Evolutionary conservation across 2,797 vertebrate genomes (phyloP), one percentile per base, ranked within the genome.

Genomic region (Tenualosa ilisha): DNA sequence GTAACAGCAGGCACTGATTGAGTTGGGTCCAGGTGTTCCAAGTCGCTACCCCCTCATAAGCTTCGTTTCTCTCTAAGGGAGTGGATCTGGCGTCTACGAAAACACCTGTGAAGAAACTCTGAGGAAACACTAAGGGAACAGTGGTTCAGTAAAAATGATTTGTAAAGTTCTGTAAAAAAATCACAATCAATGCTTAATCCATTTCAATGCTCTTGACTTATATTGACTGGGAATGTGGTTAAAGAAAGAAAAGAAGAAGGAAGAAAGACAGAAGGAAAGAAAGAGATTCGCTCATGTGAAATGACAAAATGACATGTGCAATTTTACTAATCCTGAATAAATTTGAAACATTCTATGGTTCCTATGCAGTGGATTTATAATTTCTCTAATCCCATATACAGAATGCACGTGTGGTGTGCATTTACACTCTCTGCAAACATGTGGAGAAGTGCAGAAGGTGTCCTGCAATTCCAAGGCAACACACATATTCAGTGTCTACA

Each of bases 241-340:
- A 2, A 46, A 83, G 5, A 22, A 13, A 43, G 6, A 43, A 56
- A 61, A 26, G 37, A 9, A 22, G 15, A 56, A 83, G 6, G 12
- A 24, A 63, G 37, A 20, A 75, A 75, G 68, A 75, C 40, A 75
- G 68, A 75, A 75, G 40, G 31, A 75, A 75, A 75, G 68, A 75
- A 75, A 40, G 26, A 31, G 31, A 46, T 46, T 46, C 1, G 31
- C 31, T 0, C 31, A 31, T 31, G 31, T 31, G 31, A 31, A 31
- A 31, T 31, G 31, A 31, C 31, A 31, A 31, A 56, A 56, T 50
- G 3, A 31, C 37, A 46, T 85, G 51, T 85, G 51, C 51, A 53
- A 53, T 15, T 13, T 53, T 51, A 31, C 31, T 31, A 31, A 31
- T 31, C 31, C 31, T 31, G 31, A 31, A 31, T 31, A 31, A 31